Conservation (phyloP, 2,888 invertebrate species). For the Pheosia tremula region DNA sequence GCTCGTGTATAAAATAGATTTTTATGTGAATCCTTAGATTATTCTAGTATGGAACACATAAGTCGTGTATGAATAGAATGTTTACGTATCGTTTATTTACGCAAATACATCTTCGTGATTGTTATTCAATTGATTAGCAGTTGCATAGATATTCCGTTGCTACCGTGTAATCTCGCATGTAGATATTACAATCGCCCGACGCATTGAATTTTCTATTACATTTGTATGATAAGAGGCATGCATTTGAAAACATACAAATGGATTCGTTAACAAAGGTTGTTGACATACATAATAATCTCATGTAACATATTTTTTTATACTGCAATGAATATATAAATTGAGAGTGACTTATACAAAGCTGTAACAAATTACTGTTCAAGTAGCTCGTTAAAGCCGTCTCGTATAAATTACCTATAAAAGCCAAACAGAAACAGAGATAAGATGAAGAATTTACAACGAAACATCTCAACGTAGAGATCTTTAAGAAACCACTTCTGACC, state of each 20-base stretch:
- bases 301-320: no score
- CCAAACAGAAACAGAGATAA: constrained; percentile 10
- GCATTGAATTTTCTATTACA: constrained; percentile 43
- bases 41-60: constrained; percentile 41
- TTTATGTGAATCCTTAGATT: constrained; percentile 37
- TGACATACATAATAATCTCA: no score
- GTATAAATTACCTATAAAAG: neutral
- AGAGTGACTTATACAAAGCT: no score
- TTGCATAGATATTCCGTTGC: constrained; percentile 49
- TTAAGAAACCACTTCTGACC: constrained; percentile 30
- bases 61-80: constrained; percentile 55
- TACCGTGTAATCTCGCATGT: constrained; percentile 42
- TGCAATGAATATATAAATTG: no score
- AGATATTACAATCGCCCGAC: constrained; percentile 35
- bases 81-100: constrained; percentile 58
- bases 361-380: neutral
- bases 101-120: constrained; percentile 53
- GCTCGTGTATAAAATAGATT: constrained; percentile 15
- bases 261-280: neutral
- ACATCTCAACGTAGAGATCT: constrained; percentile 29
- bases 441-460: constrained; percentile 21
- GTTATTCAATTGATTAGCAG: constrained; percentile 50
- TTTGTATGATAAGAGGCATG: constrained; percentile 27
- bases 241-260: constrained; percentile 13
- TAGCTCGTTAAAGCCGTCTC: neutral